Evolutionary conservation across 2,888 invertebrate genomes (phyloP), one percentile per base, ranked within the genome.

Genomic region (Hecatera dysodea): DNA sequence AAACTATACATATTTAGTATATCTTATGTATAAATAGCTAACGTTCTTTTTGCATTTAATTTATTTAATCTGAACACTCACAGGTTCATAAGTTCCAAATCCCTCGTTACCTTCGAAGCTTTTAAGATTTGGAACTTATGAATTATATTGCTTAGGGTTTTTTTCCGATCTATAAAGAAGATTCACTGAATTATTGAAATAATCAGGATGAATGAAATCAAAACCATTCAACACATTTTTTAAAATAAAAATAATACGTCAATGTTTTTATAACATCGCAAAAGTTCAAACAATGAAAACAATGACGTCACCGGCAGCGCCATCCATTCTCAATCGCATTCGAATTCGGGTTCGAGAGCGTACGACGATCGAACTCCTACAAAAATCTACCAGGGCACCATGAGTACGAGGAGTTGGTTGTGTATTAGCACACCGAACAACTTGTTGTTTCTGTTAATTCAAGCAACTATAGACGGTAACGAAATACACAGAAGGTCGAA

Each of bases 321-420:
- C 12, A 39, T 56, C 44, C 36, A 29, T n/a, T 64, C 48, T 74
- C 36, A 36, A 75, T 56, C 17, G 36, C 50, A 57, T 63, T 57
- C 42, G 53, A 63, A 68, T 75, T 80, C 68, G 68, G 64, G 22
- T 73, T 70, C 64, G 60, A 76, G 82, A 83, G 82, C 81, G 76
- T 79, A 63, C 80, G 82, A 76, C 85, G 85, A 87, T 89, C 87
- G 89, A 80, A 75, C 80, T 85, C 86, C 79, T 67, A 87, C 86
- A 89, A 90, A 90, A 88, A 87, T 87, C 82, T 92, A 92, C 92
- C 84, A 92, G 89, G 92, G 77, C 67, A 83, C 70, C 89, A 91
- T 83, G 85, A 78, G 64, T 27, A 46, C 46, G 57, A 39, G 48
- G 50, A 80, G 71, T 64, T 46, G 6, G 22, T 52, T 52, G 27